Evolutionary conservation across 37 sponge, comb jelly and placozoan genomes (phyloP), one percentile per base, ranked within the genome.

Genomic region (Halichondria panicea): DNA sequence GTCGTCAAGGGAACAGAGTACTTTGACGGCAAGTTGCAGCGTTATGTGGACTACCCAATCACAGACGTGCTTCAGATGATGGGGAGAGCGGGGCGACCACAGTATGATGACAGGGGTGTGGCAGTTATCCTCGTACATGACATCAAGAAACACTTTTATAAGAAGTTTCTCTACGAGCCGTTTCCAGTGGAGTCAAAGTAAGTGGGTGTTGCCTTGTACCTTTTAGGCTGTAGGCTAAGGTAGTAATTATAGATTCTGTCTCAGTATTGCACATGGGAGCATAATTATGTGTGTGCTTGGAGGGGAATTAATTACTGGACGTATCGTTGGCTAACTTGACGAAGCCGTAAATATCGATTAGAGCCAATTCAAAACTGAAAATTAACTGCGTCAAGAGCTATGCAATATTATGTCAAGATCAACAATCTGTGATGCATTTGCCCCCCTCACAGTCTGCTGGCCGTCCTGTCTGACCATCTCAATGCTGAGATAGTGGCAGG

Each of bases 11-110:
- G 99, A 12, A 98, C 99, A 4, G 99, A 98, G 82, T 98, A 92
- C 71, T 98, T 75, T 76, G 99, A 98, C 76, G 99, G 99, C 1
- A 95, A 95, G 81, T 81, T 81, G 12, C 86, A 95, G 60, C 93
- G 91, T 44, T 98, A 98, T 48, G 96, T 95, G 18, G 99, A 98
- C 85, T 98, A 93, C 76, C 99, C 99, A 35, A 91, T 98, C 60
- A 98, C 99, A 33, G 99, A 98, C 62, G 96, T 98, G 9, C 84
- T 98, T 35, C 99, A 98, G 85, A 98, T 98, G 99, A 98, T 98
- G 99, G 99, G 99, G 0, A 48, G 99, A n/a, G 99, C 99, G 0
- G 99, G 99, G 0, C 79, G 99, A 28, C 99, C 99, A 4, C 99
- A 98, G 94, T 98, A 84, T 63, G 99, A 98, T 52, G 92, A 92